Evolutionary conservation across 1,140 invertebrate species (phyloP), one percentile per base, ranked within the genome.

Genomic region (Neoseiulus cucumeris): DNA sequence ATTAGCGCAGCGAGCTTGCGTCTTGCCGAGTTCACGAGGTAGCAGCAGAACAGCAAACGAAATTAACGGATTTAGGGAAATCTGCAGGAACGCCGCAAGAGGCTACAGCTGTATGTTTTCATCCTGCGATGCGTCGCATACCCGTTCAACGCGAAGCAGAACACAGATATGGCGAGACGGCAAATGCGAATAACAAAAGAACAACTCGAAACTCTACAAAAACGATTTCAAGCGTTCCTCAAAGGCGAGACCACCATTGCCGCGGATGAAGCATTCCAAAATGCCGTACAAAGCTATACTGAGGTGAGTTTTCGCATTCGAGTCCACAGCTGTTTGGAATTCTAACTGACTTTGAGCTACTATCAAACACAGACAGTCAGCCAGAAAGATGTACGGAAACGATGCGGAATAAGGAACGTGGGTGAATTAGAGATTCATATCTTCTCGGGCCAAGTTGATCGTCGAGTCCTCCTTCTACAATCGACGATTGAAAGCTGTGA

Each of bases 81-180:
- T 39, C 33, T 59, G 33, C 22, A 93, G 74, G 89, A 94, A 72
- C 82, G 91, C 65, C 94, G 95, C 76, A 82, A 84, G 51, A 82
- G 88, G 64, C 84, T 99, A 44, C 95, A 98, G 75, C 78, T 98
- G 25, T 99, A 99, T 77, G 94, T 99, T 65, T 98, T 98, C 77
- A 89, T 98, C 70, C 92, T 92, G 69, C 81, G 95, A 75, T 97
- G 94, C 78, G 85, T 98, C 73, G 91, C 95, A 2, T 98, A 98
- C 80, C 94, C 94, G 7, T 99, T 99, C 78, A 98, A 98, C 79
- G 91, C 92, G 5, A 98, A 98, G 78, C 94, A 98, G 76, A 91
- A 93, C 0, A 95, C 90, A 20, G 94, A 98, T 75, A 91, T 98
- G 91, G 91, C 87, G 17, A 81, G 86, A 72, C 78, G 91, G 65